These are phyloP conservation scores for Donacobius atricapilla DNA, from an alignment of 2,113 vertebrate species.

Conservation along the genomic window DNA sequence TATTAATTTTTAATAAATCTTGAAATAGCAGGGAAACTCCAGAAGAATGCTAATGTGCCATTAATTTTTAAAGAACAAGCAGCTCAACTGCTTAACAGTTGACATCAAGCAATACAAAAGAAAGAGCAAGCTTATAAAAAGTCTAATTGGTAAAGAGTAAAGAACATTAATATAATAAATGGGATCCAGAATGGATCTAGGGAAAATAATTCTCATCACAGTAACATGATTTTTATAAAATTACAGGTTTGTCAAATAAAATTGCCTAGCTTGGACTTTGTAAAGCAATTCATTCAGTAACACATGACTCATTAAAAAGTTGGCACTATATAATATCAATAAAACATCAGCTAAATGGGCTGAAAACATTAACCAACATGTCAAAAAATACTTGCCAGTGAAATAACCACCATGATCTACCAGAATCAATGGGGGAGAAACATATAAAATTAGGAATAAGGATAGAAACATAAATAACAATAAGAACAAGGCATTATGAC, in stretches of 20 bases:
- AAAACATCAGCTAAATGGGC: not conserved
- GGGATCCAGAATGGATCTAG: not conserved
- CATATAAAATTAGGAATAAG: not conserved
- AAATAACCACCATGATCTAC: not conserved
- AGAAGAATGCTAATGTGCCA: not conserved
- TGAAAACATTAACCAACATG: not conserved
- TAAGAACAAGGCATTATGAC: not conserved
- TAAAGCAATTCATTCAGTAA: not conserved
- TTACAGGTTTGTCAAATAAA: not conserved
- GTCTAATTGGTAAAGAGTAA: not conserved
- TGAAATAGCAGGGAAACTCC: constrained; percentile 48
- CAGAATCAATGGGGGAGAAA: not conserved
- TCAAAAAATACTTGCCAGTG: not conserved
- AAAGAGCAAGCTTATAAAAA: not conserved
- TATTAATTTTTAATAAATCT: constrained; percentile 42
- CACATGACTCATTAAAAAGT: not conserved
- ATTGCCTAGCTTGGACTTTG: not conserved
- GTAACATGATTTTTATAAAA: not conserved
- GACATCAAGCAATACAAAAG: not conserved
- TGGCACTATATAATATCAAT: not conserved
- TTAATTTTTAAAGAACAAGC: constrained; percentile 18
- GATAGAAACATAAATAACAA: not conserved
- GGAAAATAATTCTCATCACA: not conserved
- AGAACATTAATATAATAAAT: not conserved
- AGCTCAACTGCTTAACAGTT: not conserved